Evolutionary conservation across 2,888 invertebrate genomes (phyloP).

Genomic region (Coleophora flavipennella): DNA sequence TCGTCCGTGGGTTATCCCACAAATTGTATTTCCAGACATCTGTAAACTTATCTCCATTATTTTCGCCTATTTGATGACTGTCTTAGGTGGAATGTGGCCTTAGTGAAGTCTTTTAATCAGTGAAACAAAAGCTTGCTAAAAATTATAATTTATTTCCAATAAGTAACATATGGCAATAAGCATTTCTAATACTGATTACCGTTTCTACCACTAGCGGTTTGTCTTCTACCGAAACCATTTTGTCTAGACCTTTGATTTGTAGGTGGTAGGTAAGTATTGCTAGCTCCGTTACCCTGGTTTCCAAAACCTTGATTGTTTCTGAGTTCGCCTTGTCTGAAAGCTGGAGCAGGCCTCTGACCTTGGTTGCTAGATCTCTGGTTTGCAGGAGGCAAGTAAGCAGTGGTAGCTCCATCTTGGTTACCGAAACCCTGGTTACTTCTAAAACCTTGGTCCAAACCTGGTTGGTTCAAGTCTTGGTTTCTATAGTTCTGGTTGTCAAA

Average conservation of each 20-base stretch:
- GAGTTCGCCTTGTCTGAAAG: not conserved
- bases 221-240: slow-evolving; percentile 21
- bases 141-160: slow-evolving; percentile 4
- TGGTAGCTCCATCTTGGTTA: not conserved
- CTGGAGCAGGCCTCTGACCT: not conserved
- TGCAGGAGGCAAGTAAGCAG: slow-evolving; percentile 5
- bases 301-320: slow-evolving; percentile 1
- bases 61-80: too few relatives aligned
- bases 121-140: slow-evolving; percentile 2
- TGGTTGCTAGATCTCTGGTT: not conserved
- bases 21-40: too few relatives aligned
- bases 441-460: not conserved
- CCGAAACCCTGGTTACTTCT: not conserved
- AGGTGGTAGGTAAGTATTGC: slow-evolving; percentile 43
- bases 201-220: slow-evolving; percentile 24
- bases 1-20: too few relatives aligned
- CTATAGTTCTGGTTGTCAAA: not conserved
- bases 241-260: slow-evolving; percentile 5
- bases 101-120: slow-evolving; percentile 1
- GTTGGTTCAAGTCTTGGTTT: slow-evolving; percentile 2
- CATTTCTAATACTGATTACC: slow-evolving; percentile 34
- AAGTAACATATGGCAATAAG: slow-evolving; percentile 1
- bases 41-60: too few relatives aligned
- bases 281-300: slow-evolving; percentile 10
- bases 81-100: too few relatives aligned